Base-by-base conservation (phyloP, 2,113 vertebrate genomes). In the Callorhinus ursinus region DNA sequence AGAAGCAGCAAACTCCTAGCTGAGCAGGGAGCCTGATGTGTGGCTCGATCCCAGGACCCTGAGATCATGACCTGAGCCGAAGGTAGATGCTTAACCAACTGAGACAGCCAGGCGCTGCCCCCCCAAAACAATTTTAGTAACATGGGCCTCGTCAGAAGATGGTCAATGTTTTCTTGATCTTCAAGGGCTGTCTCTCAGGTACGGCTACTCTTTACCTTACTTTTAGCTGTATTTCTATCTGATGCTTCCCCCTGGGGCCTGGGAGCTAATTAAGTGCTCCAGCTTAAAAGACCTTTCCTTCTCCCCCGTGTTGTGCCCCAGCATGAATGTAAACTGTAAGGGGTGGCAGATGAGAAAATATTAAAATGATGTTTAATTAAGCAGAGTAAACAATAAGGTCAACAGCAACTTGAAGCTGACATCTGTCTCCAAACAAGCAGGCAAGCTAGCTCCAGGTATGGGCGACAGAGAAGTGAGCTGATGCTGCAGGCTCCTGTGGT, bases 231-330 rank as follows among this genome's bases (percentile, higher is more conserved):
- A 11, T 65, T 94, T 97, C 92, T 22, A 88, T 28, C 39, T 7
- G 53, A 71, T 2, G 42, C 67, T 90, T 92, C 76, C 53, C 65
- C 31, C 5, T 6, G 61, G 63, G 80, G 69, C 33, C 93, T 3
- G 2, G 11, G 36, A 96, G 76, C 85, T 95, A 97, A 98, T 97
- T 95, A 97, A 94, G 81, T 16, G 42, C 81, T 91, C 92, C 21
- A 7, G 33, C 92, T 80, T 88, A 15, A 80, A 96, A 97, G 85
- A 76, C 81, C 42, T 85, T 88, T 61, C 85, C 81, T 95, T 82
- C n/a, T 88, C 63, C 90, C 51, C 76, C 65, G 55, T 36, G 57
- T 76, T 14, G 96, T 88, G 91, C 69, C 11, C 0, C 84, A 85
- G 88, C 88, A 59, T 21, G 82, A 46, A 28, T 39, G 63, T 93